Conservation (phyloP, 2,113 vertebrate genomes). For the Xerus inauris region DNA sequence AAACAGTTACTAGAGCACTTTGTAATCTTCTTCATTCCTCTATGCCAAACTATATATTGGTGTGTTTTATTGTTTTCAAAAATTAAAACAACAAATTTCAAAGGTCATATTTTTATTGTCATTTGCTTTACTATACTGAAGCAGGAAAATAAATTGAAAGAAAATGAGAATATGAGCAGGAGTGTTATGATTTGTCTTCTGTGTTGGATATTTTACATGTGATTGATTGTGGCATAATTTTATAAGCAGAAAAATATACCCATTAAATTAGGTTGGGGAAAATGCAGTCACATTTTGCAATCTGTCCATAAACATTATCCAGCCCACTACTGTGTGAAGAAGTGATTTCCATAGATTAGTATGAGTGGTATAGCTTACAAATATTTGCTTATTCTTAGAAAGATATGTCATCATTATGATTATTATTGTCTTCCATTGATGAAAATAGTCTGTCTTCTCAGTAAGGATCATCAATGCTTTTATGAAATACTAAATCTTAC, state of each 20-base stretch:
- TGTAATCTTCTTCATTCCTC: not conserved
- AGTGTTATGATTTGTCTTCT: not conserved
- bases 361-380: not conserved
- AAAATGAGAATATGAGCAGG: not conserved
- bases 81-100: conserved; percentile 28
- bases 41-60: not conserved
- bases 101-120: not conserved
- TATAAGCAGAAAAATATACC: not conserved
- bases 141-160: conserved; percentile 27
- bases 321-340: not conserved
- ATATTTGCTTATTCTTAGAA: not conserved
- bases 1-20: not conserved
- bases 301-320: not conserved
- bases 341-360: not conserved
- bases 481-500: not conserved
- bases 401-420: not conserved
- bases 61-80: not conserved
- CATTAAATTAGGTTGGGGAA: not conserved
- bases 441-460: conserved; percentile 2
- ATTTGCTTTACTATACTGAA: conserved; percentile 27
- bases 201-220: not conserved
- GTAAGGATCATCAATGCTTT: not conserved
- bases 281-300: not conserved
- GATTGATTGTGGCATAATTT: not conserved
- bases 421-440: not conserved